These are phyloP conservation scores for Calcarius lapponicus DNA, from an alignment of 2,797 vertebrate genomes.

Conservation along the genomic window DNA sequence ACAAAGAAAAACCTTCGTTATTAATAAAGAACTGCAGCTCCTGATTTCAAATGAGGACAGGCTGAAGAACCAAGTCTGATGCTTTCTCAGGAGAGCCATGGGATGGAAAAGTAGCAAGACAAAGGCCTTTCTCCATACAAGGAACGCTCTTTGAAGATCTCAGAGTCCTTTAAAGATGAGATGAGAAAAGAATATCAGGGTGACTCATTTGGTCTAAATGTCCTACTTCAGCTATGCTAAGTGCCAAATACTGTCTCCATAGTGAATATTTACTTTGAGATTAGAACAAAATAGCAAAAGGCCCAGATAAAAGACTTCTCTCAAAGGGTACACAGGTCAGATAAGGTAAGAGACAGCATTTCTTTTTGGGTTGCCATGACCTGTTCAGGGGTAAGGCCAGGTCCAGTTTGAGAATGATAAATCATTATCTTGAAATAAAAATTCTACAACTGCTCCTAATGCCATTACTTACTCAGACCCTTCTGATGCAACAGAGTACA, in stretches of 20 bases:
- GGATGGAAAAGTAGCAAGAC: neutral
- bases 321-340: neutral
- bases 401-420: neutral
- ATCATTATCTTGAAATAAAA: neutral
- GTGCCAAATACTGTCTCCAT: neutral
- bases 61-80: neutral
- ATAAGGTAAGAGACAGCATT: neutral
- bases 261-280: conserved; percentile 34
- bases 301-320: neutral
- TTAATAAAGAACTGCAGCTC: conserved; percentile 1
- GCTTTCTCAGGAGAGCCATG: conserved; percentile 14
- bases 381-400: neutral
- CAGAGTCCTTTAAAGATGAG: neutral
- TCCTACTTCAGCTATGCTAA: conserved; percentile 39
- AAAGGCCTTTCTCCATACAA: neutral
- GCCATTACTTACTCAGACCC: neutral
- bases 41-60: neutral
- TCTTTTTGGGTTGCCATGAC: neutral
- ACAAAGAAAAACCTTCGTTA: conserved; percentile 3
- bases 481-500: neutral
- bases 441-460: neutral
- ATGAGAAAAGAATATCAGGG: neutral
- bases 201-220: conserved; percentile 32
- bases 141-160: conserved; percentile 2
- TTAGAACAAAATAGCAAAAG: neutral